Conservation (phyloP, 2,797 vertebrate genomes). For the Esox lucius region DNA sequence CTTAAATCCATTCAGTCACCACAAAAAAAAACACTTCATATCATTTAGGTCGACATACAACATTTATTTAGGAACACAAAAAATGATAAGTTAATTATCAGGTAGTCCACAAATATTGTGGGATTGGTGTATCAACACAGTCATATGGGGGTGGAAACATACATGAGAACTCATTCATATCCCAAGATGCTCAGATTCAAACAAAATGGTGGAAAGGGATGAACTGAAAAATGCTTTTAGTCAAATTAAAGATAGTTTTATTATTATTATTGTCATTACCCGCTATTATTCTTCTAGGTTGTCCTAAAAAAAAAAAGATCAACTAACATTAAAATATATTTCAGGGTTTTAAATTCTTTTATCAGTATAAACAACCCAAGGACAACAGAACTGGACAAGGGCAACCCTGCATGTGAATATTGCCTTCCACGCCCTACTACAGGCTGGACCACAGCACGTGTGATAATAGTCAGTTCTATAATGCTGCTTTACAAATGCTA, state of each 20-base stretch:
- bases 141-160: slow-evolving; percentile 77
- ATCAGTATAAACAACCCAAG: slow-evolving; percentile 53
- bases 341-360: slow-evolving; percentile 37
- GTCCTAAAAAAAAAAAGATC: slow-evolving; percentile 39
- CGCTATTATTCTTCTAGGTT: slow-evolving; percentile 33
- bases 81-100: slow-evolving; percentile 90
- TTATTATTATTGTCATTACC: slow-evolving; percentile 19
- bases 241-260: slow-evolving; percentile 37
- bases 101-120: slow-evolving; percentile 92
- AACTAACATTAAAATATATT: slow-evolving; percentile 64
- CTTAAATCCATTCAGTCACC: not conserved
- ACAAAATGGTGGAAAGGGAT: slow-evolving; percentile 70
- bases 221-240: slow-evolving; percentile 47
- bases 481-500: slow-evolving; percentile 42
- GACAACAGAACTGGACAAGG: slow-evolving; percentile 53
- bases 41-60: slow-evolving; percentile 79
- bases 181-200: slow-evolving; percentile 71
- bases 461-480: slow-evolving; percentile 38
- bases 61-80: slow-evolving; percentile 91
- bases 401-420: slow-evolving; percentile 65
- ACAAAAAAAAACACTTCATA: slow-evolving; percentile 20
- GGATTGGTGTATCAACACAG: slow-evolving; percentile 86
- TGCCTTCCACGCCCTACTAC: slow-evolving; percentile 58
- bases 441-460: slow-evolving; percentile 44
- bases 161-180: slow-evolving; percentile 79